Base-by-base conservation (phyloP, 2,888 invertebrate species). In the Furcula furcula region DNA sequence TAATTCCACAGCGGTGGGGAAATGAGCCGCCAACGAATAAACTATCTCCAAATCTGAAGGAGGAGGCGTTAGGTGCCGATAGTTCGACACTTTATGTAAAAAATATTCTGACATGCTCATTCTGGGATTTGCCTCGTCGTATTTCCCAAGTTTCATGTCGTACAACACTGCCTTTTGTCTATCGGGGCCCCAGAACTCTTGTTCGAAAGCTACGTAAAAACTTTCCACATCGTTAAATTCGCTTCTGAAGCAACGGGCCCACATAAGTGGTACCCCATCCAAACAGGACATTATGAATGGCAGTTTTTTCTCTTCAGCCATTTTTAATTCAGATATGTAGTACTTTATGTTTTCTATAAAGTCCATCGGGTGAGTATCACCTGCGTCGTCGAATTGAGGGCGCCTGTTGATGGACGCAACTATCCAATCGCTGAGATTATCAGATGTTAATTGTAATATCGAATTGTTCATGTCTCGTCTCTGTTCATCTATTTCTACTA, bases 41-140 rank as follows among this genome's bases (percentile, higher is more conserved):
- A 88, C 77, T 31, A 88, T 83, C 63, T 88, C 88, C 51, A 88
- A 66, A 59, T 88, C 88, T 5, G 88, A 87, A 3, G 88, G 88
- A 4, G 87, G 84, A 5, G 88, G 88, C 37, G 55, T 73, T 49
- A 88, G 63, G 55, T 87, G 87, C 31, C 82, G 73, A 46, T 83
- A 88, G 50, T 83, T 87, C 1, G 84, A 85, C 15, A 88, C 86
- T 63, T 88, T 88, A 39, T 84, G 85, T 40, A 88, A 60, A 45
- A 86, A 88, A 54, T 88, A 88, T 55, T 88, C 87, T 1, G 88
- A 85, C 85, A 88, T 87, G 44, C 72, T 79, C 69, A 79, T 74
- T 12, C 77, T 63, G 4, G 80, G 61, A 39, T 65, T 74, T 1
- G 50, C 50, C 19, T 79, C 84, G 25, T 86, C 82, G 41, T 84